These are phyloP conservation scores for Diadema setosum DNA, from an alignment of 35 echinoderm and acorn worm genomes.

Conservation along the genomic window DNA sequence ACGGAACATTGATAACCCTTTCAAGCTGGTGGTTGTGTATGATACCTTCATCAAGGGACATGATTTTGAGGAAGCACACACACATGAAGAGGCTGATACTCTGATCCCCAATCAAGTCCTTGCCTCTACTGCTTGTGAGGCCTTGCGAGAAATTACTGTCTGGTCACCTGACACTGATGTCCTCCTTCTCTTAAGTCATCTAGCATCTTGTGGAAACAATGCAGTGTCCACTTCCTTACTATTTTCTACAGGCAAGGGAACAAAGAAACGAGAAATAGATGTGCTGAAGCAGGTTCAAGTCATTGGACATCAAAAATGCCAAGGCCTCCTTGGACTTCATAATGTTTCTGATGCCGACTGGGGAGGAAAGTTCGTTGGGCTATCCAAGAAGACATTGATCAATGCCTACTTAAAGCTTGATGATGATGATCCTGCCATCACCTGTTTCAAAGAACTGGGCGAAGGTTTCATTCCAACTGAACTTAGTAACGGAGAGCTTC, in stretches of 20 bases:
- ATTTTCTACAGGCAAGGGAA: slow-evolving; percentile 15
- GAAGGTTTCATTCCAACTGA: background rate
- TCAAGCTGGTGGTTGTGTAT: background rate
- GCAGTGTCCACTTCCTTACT: background rate
- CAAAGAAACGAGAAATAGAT: slow-evolving; percentile 31
- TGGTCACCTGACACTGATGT: slow-evolving; percentile 42
- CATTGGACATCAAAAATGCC: too few relatives aligned
- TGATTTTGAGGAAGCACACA: background rate
- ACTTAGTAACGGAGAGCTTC: background rate
- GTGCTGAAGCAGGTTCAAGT: slow-evolving; percentile 20
- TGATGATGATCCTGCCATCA: slow-evolving; percentile 37
- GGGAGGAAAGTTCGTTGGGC: slow-evolving; percentile 29
- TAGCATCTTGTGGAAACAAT: slow-evolving; percentile 20
- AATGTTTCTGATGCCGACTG: slow-evolving; percentile 34
- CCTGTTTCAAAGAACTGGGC: slow-evolving; percentile 14
- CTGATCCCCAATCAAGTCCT: slow-evolving; percentile 34
- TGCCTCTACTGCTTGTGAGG: slow-evolving; percentile 18
- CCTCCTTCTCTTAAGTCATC: background rate
- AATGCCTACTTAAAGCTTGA: background rate
- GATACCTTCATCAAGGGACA: slow-evolving; percentile 42
- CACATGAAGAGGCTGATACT: slow-evolving; percentile 31
- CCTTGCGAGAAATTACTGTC: slow-evolving; percentile 16
- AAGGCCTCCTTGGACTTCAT: slow-evolving; percentile 26
- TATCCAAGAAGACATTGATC: slow-evolving; percentile 27
- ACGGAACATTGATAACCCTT: background rate